Base-by-base conservation (phyloP, 2,113 vertebrate genomes). In the Menura novaehollandiae region DNA sequence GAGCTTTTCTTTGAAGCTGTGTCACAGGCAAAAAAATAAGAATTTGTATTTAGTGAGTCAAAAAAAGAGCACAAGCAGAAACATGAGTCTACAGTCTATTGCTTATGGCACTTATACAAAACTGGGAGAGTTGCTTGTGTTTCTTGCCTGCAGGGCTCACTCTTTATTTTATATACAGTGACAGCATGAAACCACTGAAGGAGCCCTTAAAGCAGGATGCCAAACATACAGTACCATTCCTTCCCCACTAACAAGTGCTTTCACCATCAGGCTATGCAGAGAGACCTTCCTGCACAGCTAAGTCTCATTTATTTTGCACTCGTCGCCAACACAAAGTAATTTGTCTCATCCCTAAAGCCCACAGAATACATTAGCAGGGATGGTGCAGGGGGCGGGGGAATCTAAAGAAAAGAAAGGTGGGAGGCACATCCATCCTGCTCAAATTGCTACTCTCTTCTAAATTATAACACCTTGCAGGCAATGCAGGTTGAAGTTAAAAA, bases 331-430 rank as follows among this genome's bases (percentile, higher is more conserved):
- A 88, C 49, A 49, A 39, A 67, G 58, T 37, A 73, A 95, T 93
- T 74, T 93, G 46, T 83, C 64, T 94, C 76, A 90, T 78, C 82
- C 26, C 37, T 58, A 72, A 93, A 94, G 69, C 68, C 46, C 43
- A 71, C 46, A 89, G 74, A 95, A 96, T n/a, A 68, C 32, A 53
- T 93, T 71, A 89, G 58, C 22, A 15, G 11, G 18, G 16, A 9
- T 52, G 63, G 63, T 60, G 39, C 0, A 0, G 20, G 22, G 27
- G 30, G 10, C 0, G 3, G 28, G 23, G 30, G 58, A 63, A 55
- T 53, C 56, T 74, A 64, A 73, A 77, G 72, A 67, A 82, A 83
- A 59, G 37, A 72, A 47, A 72, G 19, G 56, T 82, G 60, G 90
- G 74, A 93, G 69, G 59, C 12, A 72, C 10, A 23, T 44, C 62